Evolutionary conservation across 2,888 invertebrate species (phyloP).

Genomic region (Rambutsinella grinnellia): DNA sequence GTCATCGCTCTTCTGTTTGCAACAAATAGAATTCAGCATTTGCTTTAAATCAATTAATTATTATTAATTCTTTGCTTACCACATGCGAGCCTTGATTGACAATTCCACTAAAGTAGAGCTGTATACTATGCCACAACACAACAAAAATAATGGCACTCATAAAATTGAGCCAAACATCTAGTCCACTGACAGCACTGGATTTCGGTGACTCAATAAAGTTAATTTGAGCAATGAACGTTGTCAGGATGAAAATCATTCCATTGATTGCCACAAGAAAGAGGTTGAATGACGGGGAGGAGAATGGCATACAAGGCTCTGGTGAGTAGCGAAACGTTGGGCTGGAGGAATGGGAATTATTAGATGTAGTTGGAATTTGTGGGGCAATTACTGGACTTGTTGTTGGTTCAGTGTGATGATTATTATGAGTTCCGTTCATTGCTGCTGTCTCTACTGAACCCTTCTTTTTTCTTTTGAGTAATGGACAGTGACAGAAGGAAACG

Average conservation of each 20-base stretch:
- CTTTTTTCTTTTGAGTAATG: slow-evolving; percentile 14
- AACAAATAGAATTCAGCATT: not conserved
- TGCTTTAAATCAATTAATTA: not conserved
- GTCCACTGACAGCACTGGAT: slow-evolving; percentile 57
- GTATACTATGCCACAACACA: slow-evolving; percentile 44
- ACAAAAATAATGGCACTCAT: slow-evolving; percentile 41
- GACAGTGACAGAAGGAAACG: slow-evolving; percentile 52
- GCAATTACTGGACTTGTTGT: slow-evolving; percentile 13
- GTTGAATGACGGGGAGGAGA: slow-evolving; percentile 10
- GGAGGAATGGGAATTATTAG: no score
- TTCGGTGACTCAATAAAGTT: slow-evolving; percentile 50
- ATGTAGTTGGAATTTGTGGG: not conserved
- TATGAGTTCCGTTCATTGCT: slow-evolving; percentile 26
- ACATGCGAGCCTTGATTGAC: not conserved
- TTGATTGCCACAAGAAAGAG: slow-evolving; percentile 54
- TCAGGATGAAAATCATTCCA: slow-evolving; percentile 50
- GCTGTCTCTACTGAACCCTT: not conserved
- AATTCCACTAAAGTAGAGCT: slow-evolving; percentile 28
- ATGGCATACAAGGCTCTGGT: not conserved
- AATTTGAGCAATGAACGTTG: slow-evolving; percentile 53
- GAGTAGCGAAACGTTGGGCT: not conserved
- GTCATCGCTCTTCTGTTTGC: slow-evolving; percentile 16
- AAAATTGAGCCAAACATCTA: slow-evolving; percentile 60
- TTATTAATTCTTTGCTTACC: not conserved
- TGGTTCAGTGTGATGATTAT: slow-evolving; percentile 32